These are phyloP conservation scores for Labeo catla DNA, from an alignment of 2,113 vertebrate genomes.

Conservation along the genomic window DNA sequence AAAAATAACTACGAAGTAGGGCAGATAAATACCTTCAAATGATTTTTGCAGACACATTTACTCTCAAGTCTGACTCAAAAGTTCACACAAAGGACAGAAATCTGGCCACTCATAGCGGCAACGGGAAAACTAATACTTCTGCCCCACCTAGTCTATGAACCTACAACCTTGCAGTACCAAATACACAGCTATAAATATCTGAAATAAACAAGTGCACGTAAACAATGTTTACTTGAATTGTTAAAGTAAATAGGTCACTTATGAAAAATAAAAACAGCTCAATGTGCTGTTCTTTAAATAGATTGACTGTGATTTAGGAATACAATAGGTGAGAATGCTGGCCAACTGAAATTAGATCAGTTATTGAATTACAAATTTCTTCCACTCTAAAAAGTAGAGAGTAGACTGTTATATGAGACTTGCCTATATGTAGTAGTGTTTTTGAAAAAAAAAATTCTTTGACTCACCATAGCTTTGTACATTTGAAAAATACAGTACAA, in stretches of 20 bases:
- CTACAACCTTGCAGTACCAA: neutral
- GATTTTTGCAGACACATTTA: neutral
- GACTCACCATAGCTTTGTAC: neutral
- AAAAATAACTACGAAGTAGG: neutral
- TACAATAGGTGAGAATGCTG: neutral
- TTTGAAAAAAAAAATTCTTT: too few relatives aligned
- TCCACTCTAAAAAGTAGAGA: too few relatives aligned
- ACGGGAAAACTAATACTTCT: neutral
- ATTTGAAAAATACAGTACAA: neutral
- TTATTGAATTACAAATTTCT: neutral
- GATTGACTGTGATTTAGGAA: neutral
- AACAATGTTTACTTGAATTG: neutral
- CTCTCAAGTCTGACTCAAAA: neutral
- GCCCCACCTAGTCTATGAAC: neutral
- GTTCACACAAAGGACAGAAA: conserved; percentile 20
- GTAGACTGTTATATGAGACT: neutral
- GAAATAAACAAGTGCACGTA: neutral
- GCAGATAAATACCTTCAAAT: neutral
- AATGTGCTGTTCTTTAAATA: neutral
- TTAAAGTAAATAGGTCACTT: neutral
- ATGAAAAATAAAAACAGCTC: neutral
- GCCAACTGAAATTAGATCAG: neutral
- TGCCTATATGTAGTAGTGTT: neutral
- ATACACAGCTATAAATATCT: neutral
- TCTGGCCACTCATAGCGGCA: neutral